These are phyloP conservation scores for Thunnus albacares DNA, from an alignment of 2,797 vertebrate genomes.

Conservation along the genomic window DNA sequence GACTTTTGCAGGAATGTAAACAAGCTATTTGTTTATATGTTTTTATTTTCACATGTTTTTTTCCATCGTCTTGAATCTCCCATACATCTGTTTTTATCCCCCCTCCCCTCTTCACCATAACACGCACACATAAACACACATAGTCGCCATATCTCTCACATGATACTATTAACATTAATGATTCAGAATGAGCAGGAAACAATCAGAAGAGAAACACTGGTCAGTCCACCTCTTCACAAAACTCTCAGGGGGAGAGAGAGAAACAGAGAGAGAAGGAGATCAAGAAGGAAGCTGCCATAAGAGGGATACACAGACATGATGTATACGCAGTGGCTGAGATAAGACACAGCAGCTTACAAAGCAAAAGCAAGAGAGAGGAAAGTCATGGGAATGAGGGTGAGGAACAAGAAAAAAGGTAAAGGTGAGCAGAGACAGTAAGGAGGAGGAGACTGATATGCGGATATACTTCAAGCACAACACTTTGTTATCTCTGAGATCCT, in stretches of 20 bases:
- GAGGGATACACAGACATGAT: neutral
- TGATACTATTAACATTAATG: neutral
- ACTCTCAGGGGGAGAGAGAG: neutral
- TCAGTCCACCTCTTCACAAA: neutral
- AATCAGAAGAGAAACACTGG: neutral
- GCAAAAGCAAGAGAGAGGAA: neutral
- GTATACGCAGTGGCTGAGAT: neutral
- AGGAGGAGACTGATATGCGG: too few species aligned
- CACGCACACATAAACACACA: neutral
- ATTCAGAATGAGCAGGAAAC: neutral
- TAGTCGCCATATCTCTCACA: too few species aligned
- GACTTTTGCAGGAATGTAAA: conserved; percentile 26
- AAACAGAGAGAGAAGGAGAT: neutral
- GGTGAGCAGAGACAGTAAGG: neutral
- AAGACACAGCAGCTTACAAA: neutral
- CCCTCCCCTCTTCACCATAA: neutral
- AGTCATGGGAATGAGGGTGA: neutral
- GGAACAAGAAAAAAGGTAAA: neutral
- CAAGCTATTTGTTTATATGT: conserved; percentile 24
- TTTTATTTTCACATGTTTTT: conserved; percentile 14
- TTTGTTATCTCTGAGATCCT: too few species aligned
- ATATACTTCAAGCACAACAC: too few species aligned
- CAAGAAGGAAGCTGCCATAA: neutral
- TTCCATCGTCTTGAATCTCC: neutral
- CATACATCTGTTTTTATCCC: neutral